Base-by-base conservation (phyloP, 2,797 vertebrate genomes). In the Bovichtus diacanthus region DNA sequence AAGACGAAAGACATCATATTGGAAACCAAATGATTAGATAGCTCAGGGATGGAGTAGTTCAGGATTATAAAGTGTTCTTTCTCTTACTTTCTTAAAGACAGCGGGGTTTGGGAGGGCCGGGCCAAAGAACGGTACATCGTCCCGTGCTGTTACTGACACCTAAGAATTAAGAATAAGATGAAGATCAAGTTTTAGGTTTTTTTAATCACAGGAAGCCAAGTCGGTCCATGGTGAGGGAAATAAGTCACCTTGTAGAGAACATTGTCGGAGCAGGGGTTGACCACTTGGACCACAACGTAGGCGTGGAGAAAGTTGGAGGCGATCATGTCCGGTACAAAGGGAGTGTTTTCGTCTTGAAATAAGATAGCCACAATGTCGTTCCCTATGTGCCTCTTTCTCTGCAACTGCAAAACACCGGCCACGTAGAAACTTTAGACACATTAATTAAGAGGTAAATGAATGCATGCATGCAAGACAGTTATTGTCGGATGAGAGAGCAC, bases 241-340 rank as follows among this genome's bases (percentile, higher is more conserved):
- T 2, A 4, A 0, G 6, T 81, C 84, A 99, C 98, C 97, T 97
- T 99, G 87, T 99, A 99, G 66, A 97, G 90, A 50, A 96, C 95
- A 18, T 96, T 94, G 12, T 95, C 94, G 0, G 95, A 75, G 78
- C 95, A 93, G 0, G 96, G 84, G 44, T 93, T 94, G 86, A 97
- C 95, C 21, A 95, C 96, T 90, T 99, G 98, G 63, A 99, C 97
- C 75, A 99, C 98, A 10, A 99, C 82, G 3, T 99, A 99, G 76
- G 96, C 97, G 0, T 99, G 98, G 19, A 99, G 94, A 85, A 99
- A 99, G 93, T 99, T 99, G 87, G 98, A 99, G 3, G 97, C 97
- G 0, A 99, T 98, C 98, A 99, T 99, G 92, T 99, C 98, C 0
- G 98, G 98, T 18, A 99, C 98, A 7, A 99, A 99, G 3, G 98